A percentile compares a stretch with the other conserved stretches of the same genome.
phyloP scores from a whole-genome alignment of 1,140 invertebrate species.

The Macrobrachium nipponense region DNA sequence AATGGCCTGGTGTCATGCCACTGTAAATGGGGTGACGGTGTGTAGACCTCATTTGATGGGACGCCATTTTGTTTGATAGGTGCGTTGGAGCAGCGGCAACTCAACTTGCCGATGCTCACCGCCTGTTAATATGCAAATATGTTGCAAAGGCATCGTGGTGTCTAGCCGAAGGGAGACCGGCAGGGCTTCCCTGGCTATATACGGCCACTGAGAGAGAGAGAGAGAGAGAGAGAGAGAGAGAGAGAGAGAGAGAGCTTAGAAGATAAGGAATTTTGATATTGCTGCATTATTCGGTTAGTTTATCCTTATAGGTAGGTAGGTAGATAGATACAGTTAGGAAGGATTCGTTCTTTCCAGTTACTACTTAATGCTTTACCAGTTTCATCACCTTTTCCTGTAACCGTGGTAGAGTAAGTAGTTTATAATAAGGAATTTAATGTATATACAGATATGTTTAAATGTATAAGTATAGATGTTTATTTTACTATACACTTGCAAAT shows the following conservation, averaged over 20 bases:
- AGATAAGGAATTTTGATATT: slow-evolving; percentile 37
- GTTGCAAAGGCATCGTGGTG: slow-evolving; percentile 46
- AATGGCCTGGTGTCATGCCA: slow-evolving; percentile 1
- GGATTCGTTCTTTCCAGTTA: not conserved
- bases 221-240: not conserved
- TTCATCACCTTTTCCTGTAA: too few relatives aligned
- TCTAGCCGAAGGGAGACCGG: slow-evolving; percentile 4
- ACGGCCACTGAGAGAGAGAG: not conserved
- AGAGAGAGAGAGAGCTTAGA: too few relatives aligned
- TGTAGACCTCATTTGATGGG: slow-evolving; percentile 25
- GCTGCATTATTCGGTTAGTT: not conserved
- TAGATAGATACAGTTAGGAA: not conserved
- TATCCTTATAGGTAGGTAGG: not conserved
- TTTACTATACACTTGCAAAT: too few relatives aligned
- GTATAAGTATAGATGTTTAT: too few relatives aligned
- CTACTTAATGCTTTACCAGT: too few relatives aligned
- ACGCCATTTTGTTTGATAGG: slow-evolving; percentile 58
- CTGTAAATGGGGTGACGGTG: slow-evolving; percentile 12
- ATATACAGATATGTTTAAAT: too few relatives aligned
- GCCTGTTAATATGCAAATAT: slow-evolving; percentile 58
- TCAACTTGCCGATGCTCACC: slow-evolving; percentile 1
- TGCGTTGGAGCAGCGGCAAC: slow-evolving; percentile 3
- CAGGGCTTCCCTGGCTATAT: not conserved
- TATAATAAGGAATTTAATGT: too few relatives aligned
- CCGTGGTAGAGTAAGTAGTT: too few relatives aligned